Evolutionary conservation across 2,113 vertebrate genomes (phyloP), one percentile per base, ranked within the genome.

Genomic region (Alectura lathami): DNA sequence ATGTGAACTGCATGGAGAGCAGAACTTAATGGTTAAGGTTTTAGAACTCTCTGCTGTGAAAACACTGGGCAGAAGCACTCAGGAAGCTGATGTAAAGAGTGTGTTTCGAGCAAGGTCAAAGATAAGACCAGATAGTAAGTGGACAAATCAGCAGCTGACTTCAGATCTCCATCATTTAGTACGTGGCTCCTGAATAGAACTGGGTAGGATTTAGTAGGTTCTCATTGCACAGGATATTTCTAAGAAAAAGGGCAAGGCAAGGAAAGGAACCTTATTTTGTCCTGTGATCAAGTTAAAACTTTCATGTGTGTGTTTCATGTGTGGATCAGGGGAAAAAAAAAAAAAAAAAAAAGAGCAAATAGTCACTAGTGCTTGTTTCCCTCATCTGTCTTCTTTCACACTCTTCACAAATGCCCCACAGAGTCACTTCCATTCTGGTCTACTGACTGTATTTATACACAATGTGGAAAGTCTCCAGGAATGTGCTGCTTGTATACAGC

Each of bases 311-410:
- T 2, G 1, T 11, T 86, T 64, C 68, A 40, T 4, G 30, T 24
- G 12, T 72, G 5, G 17, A 76, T 27, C 14, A 59, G 32, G 30
- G 17, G 20, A 11, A 32, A 32, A 32, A 56, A 54, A 30, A 29
- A 53, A 30, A 29, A 53, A 29, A 29, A 30, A 68, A 48, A 75
- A 54, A 11, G 6, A 86, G 9, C 2, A 23, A 74, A 60, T 8
- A 45, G 23, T 5, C 2, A 7, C 27, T 45, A 23, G 34, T 27
- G 14, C 27, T 26, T 4, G 36, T 51, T 47, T 74, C 0, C 0
- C 10, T 60, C 13, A 51, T 34, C 13, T 47, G 11, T 57, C 14
- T 63, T 63, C 62, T 48, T 60, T 40, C 4, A 57, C 6, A 17
- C 22, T 51, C 48, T 82, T 75, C 42, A 45, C 30, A 83, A 88